Evolutionary conservation across 2,888 invertebrate species (phyloP).

Genomic region (Lissonota sp.): DNA sequence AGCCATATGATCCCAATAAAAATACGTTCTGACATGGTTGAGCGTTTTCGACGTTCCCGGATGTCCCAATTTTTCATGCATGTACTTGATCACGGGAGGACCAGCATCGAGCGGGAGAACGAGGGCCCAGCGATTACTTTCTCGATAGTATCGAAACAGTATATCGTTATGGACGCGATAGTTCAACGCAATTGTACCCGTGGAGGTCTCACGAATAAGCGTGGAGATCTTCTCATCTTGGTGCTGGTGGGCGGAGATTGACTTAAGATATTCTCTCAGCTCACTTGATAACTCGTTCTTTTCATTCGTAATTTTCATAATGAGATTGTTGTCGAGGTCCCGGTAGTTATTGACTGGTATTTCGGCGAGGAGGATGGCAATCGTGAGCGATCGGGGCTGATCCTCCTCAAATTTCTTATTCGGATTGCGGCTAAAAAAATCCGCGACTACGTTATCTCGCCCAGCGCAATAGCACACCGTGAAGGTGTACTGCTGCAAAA

Average conservation of each 20-base stretch:
- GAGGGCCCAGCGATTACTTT: neutral
- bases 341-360: neutral
- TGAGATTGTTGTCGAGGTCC: neutral
- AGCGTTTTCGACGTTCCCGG: neutral
- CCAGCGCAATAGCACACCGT: slow-evolving; percentile 67
- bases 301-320: neutral
- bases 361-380: neutral
- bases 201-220: neutral
- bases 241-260: neutral
- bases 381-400: neutral
- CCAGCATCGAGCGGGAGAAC: neutral
- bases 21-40: neutral
- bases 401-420: slow-evolving; percentile 31
- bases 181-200: neutral
- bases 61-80: neutral
- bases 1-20: slow-evolving; percentile 24
- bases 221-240: neutral
- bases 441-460: slow-evolving; percentile 69
- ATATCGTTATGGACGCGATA: neutral
- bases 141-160: neutral
- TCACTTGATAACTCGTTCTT: neutral
- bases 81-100: neutral
- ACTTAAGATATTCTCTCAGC: neutral
- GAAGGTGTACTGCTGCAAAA: slow-evolving; percentile 71
- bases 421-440: slow-evolving; percentile 71